Evolutionary conservation across 2,888 invertebrate species (phyloP).

Genomic region (Argyresthia albistria): DNA sequence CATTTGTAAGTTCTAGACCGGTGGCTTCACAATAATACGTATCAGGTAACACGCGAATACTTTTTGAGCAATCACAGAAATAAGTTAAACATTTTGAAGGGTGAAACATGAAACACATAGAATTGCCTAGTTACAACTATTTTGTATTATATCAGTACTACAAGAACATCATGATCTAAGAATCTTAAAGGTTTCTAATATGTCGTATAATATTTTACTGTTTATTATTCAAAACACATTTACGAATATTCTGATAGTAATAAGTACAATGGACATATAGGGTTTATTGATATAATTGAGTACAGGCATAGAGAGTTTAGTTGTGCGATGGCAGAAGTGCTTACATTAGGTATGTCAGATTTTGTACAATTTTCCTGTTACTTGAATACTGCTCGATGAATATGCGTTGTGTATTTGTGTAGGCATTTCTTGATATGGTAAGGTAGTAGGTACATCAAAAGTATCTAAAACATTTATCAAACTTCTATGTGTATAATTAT

Average conservation of each 20-base stretch:
- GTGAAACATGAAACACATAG: no score
- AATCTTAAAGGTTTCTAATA: not conserved
- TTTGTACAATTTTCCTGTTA: no score
- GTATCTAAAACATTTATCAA: slow-evolving; percentile 5
- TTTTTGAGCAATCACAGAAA: slow-evolving; percentile 46
- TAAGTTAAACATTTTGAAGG: slow-evolving; percentile 12
- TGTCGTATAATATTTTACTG: no score
- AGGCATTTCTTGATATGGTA: not conserved
- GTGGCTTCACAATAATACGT: slow-evolving; percentile 20
- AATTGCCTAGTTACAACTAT: no score
- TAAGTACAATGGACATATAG: slow-evolving; percentile 14
- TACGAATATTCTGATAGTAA: slow-evolving; percentile 12
- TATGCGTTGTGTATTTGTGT: no score
- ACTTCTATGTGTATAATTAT: not conserved
- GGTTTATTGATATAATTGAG: slow-evolving; percentile 4
- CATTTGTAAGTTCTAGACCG: slow-evolving; percentile 18
- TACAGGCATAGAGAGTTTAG: not conserved
- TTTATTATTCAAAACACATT: not conserved
- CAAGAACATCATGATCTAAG: not conserved
- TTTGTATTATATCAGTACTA: no score
- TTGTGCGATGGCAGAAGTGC: no score
- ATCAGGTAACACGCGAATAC: slow-evolving; percentile 42
- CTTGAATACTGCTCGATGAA: no score
- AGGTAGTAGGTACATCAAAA: slow-evolving; percentile 7
- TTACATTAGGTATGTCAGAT: no score